These are phyloP conservation scores for Temnothorax curvispinosus DNA, from an alignment of 1,140 invertebrate genomes.

Conservation along the genomic window DNA sequence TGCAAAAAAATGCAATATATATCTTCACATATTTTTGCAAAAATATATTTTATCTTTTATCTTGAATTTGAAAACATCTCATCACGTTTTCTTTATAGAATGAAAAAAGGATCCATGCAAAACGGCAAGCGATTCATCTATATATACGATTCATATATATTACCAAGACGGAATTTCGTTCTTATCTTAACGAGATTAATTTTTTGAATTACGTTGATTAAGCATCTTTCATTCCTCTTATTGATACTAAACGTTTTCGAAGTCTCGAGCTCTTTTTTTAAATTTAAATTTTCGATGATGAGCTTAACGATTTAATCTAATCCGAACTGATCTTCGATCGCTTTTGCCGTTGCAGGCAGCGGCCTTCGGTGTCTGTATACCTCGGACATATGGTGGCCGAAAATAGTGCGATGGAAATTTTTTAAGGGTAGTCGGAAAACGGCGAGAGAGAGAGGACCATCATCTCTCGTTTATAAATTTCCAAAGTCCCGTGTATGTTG, in stretches of 20 bases:
- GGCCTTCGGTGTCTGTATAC: background rate
- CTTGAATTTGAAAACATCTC: background rate
- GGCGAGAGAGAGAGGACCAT: background rate
- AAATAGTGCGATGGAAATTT: conserved; percentile 30
- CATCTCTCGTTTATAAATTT: conserved; percentile 61
- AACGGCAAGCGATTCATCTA: background rate
- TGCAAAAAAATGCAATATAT: background rate
- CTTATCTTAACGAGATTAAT: background rate
- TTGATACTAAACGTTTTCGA: background rate
- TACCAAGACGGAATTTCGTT: background rate
- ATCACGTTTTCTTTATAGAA: background rate
- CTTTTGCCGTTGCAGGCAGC: background rate
- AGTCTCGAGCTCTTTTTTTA: background rate
- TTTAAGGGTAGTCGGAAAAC: background rate
- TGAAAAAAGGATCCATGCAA: background rate
- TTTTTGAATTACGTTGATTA: background rate
- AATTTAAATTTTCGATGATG: background rate
- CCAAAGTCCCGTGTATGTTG: conserved; percentile 58
- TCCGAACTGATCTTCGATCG: background rate
- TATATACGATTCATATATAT: background rate
- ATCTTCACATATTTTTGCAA: background rate
- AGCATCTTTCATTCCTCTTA: background rate
- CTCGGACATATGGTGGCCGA: background rate
- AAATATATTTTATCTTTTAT: background rate
- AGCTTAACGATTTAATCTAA: background rate